Conservation (phyloP, 2,888 invertebrate genomes). For the Mylabris sibirica region DNA sequence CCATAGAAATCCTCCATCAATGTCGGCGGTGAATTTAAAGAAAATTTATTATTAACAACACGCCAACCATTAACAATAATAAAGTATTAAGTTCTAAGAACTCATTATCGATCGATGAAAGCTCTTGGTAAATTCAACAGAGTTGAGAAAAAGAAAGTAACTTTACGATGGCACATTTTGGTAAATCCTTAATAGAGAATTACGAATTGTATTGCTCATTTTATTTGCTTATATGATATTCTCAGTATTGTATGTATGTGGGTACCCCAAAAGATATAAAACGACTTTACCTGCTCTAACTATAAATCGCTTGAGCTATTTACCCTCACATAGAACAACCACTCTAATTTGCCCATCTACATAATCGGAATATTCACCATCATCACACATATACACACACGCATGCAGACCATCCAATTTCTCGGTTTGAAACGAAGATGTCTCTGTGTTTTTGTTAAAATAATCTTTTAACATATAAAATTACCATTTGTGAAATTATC, state of each 20-base stretch:
- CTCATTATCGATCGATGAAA: neutral
- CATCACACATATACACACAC: neutral
- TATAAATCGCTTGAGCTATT: neutral
- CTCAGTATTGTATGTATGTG: no score
- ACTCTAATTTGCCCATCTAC: constrained; percentile 10
- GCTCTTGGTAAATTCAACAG: neutral
- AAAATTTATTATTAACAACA: constrained; percentile 40
- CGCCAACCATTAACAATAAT: constrained; percentile 35
- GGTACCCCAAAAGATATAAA: neutral
- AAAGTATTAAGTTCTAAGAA: constrained; percentile 29
- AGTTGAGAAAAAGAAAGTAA: neutral
- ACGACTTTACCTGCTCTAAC: neutral
- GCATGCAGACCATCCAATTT: no score
- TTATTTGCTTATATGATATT: neutral
- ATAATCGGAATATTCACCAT: neutral
- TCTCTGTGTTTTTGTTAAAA: neutral
- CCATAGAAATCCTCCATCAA: constrained; percentile 35
- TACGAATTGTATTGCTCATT: neutral
- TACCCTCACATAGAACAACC: neutral
- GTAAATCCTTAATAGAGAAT: neutral
- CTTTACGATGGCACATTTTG: no score
- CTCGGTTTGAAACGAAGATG: neutral
- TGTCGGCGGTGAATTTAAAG: constrained; percentile 35
- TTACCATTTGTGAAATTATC: constrained; percentile 9
- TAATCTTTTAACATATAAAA: constrained; percentile 10